Base-by-base conservation (phyloP, 2,113 vertebrate genomes). In the Melanocharis versteri region DNA sequence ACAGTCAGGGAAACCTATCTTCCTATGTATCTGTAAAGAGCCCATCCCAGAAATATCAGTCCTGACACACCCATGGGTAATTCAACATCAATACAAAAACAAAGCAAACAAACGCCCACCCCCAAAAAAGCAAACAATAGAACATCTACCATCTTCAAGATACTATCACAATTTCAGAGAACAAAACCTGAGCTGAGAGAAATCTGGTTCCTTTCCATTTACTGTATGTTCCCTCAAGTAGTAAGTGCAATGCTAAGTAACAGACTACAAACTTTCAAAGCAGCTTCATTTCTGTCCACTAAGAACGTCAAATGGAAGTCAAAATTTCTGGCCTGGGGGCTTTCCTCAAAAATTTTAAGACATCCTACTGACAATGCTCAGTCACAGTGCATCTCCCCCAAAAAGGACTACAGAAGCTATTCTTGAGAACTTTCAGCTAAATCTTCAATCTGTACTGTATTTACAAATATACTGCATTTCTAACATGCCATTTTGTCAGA, bases 331-430 rank as follows among this genome's bases (percentile, higher is more conserved):
- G 6, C 45, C 47, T 62, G 18, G 31, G 9, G 17, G 15, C 11
- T 62, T 87, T 66, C n/a, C 23, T 70, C 33, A 51, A 6, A 61
- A 70, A n/a, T 56, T 94, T 84, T 42, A 90, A 73, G 80, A 50
- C 27, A 75, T 23, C 12, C 21, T 53, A 30, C 12, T 48, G 54
- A 51, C 7, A 65, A 23, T 28, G 23, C 11, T 56, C 13, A 57
- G 3, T 61, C 2, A 0, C 18, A 62, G 30, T 11, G 22, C 13
- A 58, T 26, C 61, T 68, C 11, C 15, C 18, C 22, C 0, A 1
- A 13, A 35, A 78, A 54, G 6, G 18, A 73, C 42, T 20, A 57
- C 17, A 71, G 31, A 81, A 87, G 50, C 31, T 12, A 45, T 53
- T 68, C 30, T 53, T 56, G 28, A 73, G 40, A 18, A 45, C n/a